Conservation (phyloP, 1,140 invertebrate genomes). For the Anastrepha obliqua region DNA sequence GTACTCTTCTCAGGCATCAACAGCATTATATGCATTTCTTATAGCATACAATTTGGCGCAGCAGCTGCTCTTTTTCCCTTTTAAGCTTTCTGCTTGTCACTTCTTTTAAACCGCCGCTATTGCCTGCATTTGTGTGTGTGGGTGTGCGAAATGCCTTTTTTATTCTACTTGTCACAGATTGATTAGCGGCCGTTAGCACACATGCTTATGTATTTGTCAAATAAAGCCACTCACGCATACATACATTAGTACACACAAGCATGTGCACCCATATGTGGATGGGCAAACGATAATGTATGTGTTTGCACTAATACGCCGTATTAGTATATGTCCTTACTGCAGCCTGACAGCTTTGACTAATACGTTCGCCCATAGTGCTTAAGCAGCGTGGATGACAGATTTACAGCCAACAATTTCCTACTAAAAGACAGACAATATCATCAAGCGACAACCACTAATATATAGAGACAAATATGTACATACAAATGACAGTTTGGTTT, state of each 20-base stretch:
- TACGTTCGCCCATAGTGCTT: background rate
- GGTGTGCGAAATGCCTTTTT: background rate
- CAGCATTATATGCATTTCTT: slow-evolving; percentile 9
- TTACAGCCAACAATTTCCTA: slow-evolving; percentile 3
- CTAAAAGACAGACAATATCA: slow-evolving; percentile 22
- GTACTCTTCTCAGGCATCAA: background rate
- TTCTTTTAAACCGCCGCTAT: background rate
- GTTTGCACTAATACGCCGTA: slow-evolving; percentile 38
- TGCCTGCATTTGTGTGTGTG: background rate
- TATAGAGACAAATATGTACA: background rate
- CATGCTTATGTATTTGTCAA: slow-evolving; percentile 28
- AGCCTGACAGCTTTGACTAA: slow-evolving; percentile 46
- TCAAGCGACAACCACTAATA: slow-evolving; percentile 1
- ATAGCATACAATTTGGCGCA: background rate
- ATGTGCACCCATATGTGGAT: background rate
- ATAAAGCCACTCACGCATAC: background rate
- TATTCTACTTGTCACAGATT: slow-evolving; percentile 29
- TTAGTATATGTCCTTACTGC: slow-evolving; percentile 28
- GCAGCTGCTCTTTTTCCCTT: slow-evolving; percentile 17
- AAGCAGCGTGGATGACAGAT: slow-evolving; percentile 47
- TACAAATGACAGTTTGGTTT: background rate
- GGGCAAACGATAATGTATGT: background rate
- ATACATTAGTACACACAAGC: background rate
- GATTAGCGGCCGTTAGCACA: slow-evolving; percentile 47
- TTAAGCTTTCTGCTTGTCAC: background rate